phyloP scores from a whole-genome alignment of 2,888 invertebrate species.

The Acleris sparsana region DNA sequence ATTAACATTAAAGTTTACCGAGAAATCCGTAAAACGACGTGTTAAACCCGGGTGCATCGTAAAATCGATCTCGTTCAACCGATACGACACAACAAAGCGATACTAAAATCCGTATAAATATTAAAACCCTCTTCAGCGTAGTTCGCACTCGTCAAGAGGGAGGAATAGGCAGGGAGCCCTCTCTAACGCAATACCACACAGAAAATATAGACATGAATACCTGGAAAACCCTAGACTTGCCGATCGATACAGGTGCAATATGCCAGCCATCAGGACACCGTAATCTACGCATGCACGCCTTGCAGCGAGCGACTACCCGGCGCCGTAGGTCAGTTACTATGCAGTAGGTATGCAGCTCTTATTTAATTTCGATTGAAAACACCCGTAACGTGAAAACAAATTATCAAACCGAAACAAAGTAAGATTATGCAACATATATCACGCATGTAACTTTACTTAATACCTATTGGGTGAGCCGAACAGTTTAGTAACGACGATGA shows the following conservation, averaged over 20 bases:
- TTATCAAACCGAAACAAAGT: constrained; percentile 14
- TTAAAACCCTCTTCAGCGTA: constrained; percentile 8
- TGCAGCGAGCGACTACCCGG: constrained; percentile 51
- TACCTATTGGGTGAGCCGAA: constrained; percentile 20
- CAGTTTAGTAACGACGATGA: constrained; percentile 28
- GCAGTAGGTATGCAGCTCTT: constrained; percentile 40
- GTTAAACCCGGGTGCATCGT: constrained; percentile 9
- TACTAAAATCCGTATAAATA: constrained; percentile 8
- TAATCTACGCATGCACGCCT: constrained; percentile 66
- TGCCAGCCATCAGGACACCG: constrained; percentile 52
- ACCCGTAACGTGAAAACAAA: constrained; percentile 15
- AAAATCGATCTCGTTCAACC: constrained; percentile 11
- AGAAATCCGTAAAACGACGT: constrained; percentile 10
- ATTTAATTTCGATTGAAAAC: constrained; percentile 17
- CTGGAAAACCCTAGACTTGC: constrained; percentile 35
- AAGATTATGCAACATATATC: constrained; percentile 5
- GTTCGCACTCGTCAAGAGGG: constrained; percentile 8
- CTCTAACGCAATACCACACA: constrained; percentile 5
- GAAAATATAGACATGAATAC: constrained; percentile 14
- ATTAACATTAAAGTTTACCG: constrained; percentile 7
- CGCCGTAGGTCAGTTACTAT: constrained; percentile 72
- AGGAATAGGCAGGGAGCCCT: constrained; percentile 7
- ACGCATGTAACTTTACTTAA: background rate
- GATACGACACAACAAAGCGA: constrained; percentile 18
- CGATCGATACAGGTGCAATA: constrained; percentile 66